These are phyloP conservation scores for Ptilorrhoa leucosticta DNA, from an alignment of 2,113 vertebrate genomes.

Conservation along the genomic window DNA sequence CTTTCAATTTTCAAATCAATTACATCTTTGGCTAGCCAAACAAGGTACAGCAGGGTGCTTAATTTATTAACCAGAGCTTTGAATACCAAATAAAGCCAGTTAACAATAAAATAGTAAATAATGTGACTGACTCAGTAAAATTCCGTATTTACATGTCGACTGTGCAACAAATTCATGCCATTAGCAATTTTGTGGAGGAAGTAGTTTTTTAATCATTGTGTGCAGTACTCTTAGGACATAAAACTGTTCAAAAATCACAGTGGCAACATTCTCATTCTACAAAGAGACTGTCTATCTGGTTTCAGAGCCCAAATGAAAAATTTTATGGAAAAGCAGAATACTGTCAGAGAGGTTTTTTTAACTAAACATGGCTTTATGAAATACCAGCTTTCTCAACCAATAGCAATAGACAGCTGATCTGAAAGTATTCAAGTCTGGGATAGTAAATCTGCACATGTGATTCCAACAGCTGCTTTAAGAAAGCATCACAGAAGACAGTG, in stretches of 20 bases:
- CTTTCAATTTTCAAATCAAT: background rate
- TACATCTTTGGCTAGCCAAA: background rate
- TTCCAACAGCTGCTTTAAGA: background rate
- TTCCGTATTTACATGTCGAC: background rate
- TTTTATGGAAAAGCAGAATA: background rate
- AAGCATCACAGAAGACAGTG: background rate
- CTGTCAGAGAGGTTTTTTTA: background rate
- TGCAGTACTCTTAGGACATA: background rate
- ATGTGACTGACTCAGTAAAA: background rate
- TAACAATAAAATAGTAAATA: background rate
- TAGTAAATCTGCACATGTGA: rapidly evolving
- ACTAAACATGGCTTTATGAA: background rate
- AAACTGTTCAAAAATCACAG: background rate
- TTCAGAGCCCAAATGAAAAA: background rate
- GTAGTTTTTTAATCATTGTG: background rate
- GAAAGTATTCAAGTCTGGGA: background rate
- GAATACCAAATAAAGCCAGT: background rate
- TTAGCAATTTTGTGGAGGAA: background rate
- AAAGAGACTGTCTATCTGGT: background rate
- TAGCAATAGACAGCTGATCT: background rate
- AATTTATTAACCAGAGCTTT: background rate
- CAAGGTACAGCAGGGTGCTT: background rate
- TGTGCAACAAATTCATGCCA: background rate
- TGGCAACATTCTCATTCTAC: background rate
- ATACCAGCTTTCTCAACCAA: background rate